Evolutionary conservation across 2,113 vertebrate genomes (phyloP), one percentile per base, ranked within the genome.

Genomic region (Crotalus viridis): DNA sequence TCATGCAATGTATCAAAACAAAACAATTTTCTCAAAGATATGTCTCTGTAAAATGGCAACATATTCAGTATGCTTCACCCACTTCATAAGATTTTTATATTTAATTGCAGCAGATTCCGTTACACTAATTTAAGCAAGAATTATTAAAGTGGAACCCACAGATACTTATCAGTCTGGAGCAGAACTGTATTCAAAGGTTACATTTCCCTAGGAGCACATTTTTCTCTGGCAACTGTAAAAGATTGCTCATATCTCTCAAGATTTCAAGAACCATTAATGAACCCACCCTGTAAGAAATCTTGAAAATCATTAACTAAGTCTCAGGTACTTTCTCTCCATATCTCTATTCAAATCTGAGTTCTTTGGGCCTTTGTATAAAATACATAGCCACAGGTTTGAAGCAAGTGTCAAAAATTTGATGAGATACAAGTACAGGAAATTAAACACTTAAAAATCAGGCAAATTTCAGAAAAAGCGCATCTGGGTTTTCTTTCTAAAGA

Each of bases 391-490:
- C 94, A 26, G 28, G 81, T 61, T 93, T 92, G 93, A 88, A 93
- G 87, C n/a, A 91, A 0, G 89, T 94, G 90, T 93, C 93, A 92
- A 56, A 91, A 85, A 89, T 33, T 15, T 15, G n/a, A 43, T 24
- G 43, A 61, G 24, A 39, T 90, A 59, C 28, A 24, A 56, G 28
- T 91, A 54, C 22, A 85, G 43, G 55, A 33, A 21, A 89, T 85
- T 28, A 89, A 91, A 91, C 54, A 51, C 86, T 33, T 88, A 89
- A 5, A 51, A 93, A 91, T 93, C 94, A 74, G 91, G 43, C 92
- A 90, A 92, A 59, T 93, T 96, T 94, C 88, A 95, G 90, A 88
- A 92, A 57, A 92, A 87, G 13, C 55, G 87, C 15, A 17, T 81
- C 54, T 93, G 90, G 94, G 59, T 15, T 3, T 61, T 61, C 10